These are phyloP conservation scores for Idaea straminata DNA, from an alignment of 2,888 invertebrate genomes.

Conservation along the genomic window DNA sequence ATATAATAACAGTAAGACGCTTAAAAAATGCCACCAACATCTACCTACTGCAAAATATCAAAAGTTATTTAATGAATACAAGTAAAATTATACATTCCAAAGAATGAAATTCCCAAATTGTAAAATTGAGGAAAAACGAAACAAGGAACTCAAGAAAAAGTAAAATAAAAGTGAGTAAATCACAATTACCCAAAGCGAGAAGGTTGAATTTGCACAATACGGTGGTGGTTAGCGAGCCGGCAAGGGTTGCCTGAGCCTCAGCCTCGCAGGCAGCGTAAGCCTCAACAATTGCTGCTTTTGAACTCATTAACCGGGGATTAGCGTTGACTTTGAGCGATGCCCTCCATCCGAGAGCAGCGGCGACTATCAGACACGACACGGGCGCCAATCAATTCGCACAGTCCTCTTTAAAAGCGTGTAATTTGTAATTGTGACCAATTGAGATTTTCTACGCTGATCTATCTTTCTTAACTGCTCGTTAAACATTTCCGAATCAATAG, in stretches of 20 bases:
- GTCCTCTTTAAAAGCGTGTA: conserved; percentile 20
- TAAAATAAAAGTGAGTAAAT: not conserved
- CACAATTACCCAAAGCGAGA: not conserved
- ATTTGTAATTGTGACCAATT: conserved; percentile 25
- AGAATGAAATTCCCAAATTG: not conserved
- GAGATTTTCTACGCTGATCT: conserved; percentile 14
- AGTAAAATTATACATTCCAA: not conserved
- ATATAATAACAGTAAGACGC: no score
- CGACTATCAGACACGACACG: conserved; percentile 52
- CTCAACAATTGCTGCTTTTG: conserved; percentile 66
- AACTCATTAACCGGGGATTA: conserved; percentile 73
- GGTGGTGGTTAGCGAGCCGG: conserved; percentile 11
- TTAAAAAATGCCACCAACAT: no score
- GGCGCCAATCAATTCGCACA: conserved; percentile 52
- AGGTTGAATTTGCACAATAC: conserved; percentile 3
- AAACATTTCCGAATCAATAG: conserved; percentile 9
- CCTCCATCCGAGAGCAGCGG: conserved; percentile 46
- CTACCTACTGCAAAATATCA: no score
- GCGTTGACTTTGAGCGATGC: conserved; percentile 71
- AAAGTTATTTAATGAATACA: not conserved
- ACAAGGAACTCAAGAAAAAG: not conserved
- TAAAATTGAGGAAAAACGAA: not conserved
- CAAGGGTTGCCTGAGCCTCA: conserved; percentile 34
- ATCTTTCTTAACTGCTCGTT: conserved; percentile 8
- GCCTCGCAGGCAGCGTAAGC: conserved; percentile 31